Evolutionary conservation across 2,797 vertebrate species (phyloP).

Genomic region (Enteromius anoplus): DNA sequence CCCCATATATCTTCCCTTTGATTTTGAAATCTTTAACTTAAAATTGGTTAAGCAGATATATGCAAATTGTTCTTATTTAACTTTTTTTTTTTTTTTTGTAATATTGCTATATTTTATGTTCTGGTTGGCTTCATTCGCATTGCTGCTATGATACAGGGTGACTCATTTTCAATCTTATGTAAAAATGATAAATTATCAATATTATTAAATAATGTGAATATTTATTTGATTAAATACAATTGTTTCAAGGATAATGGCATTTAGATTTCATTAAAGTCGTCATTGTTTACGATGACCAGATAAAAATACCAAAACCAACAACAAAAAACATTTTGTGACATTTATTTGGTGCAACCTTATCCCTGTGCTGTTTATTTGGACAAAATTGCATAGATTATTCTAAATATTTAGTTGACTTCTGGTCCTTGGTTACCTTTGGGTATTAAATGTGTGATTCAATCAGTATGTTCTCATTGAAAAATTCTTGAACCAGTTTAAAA

Average conservation of each 20-base stretch:
- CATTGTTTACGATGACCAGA: neutral
- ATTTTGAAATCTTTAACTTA: neutral
- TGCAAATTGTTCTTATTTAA: neutral
- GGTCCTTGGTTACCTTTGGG: neutral
- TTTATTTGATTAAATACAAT: slow-evolving; percentile 3
- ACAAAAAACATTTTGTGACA: neutral
- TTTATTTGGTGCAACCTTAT: neutral
- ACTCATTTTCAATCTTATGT: slow-evolving; percentile 27
- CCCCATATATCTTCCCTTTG: slow-evolving; percentile 1
- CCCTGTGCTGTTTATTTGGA: slow-evolving; percentile 7
- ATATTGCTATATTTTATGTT: neutral
- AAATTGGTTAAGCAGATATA: neutral
- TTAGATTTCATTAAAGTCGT: neutral
- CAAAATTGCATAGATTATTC: neutral
- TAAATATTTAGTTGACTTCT: neutral
- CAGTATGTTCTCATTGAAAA: neutral
- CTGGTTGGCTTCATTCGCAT: slow-evolving; percentile 13
- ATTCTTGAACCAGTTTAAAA: neutral
- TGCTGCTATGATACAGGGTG: slow-evolving; percentile 55
- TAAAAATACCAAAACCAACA: neutral
- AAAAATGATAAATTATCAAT: neutral
- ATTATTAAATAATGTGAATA: slow-evolving; percentile 15
- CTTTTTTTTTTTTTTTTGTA: neutral
- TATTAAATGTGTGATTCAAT: neutral
- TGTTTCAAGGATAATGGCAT: neutral